A percentile compares a stretch with the other conserved stretches of the same genome.
These are phyloP conservation scores for Corynorhinus townsendii DNA, from an alignment of 2,113 vertebrate species.

Conservation along the genomic window DNA sequence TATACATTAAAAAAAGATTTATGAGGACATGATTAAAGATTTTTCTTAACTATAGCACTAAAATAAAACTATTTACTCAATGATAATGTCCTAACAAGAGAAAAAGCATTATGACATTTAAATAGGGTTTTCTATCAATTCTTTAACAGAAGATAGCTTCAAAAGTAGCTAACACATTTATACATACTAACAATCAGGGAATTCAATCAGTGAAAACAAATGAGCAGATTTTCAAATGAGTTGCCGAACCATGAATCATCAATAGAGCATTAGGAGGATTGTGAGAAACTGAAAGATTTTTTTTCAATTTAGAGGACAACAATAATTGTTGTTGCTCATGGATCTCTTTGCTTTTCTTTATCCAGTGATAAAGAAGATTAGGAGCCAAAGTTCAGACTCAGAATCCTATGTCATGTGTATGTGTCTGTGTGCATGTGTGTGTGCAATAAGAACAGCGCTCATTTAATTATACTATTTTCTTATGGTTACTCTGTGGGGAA, in stretches of 20 bases:
- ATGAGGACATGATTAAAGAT: constrained; percentile 75
- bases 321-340: constrained; percentile 59
- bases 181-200: constrained; percentile 77
- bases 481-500: background rate
- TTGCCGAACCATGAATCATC: constrained; percentile 71
- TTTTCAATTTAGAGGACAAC: constrained; percentile 47
- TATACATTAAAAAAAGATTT: constrained; percentile 77
- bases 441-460: background rate
- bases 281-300: constrained; percentile 48
- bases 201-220: constrained; percentile 77
- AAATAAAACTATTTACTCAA: constrained; percentile 82
- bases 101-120: constrained; percentile 70
- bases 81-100: constrained; percentile 78
- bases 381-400: constrained; percentile 66
- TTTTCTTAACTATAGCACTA: constrained; percentile 77
- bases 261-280: constrained; percentile 58
- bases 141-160: constrained; percentile 74
- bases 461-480: constrained; percentile 63
- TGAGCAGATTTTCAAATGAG: constrained; percentile 68
- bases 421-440: too few species aligned
- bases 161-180: constrained; percentile 75
- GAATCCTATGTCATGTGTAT: background rate
- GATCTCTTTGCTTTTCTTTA: constrained; percentile 44
- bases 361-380: constrained; percentile 59
- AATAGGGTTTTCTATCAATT: constrained; percentile 78